These are phyloP conservation scores for Scolopax rusticola DNA, from an alignment of 2,797 vertebrate genomes.

Conservation along the genomic window DNA sequence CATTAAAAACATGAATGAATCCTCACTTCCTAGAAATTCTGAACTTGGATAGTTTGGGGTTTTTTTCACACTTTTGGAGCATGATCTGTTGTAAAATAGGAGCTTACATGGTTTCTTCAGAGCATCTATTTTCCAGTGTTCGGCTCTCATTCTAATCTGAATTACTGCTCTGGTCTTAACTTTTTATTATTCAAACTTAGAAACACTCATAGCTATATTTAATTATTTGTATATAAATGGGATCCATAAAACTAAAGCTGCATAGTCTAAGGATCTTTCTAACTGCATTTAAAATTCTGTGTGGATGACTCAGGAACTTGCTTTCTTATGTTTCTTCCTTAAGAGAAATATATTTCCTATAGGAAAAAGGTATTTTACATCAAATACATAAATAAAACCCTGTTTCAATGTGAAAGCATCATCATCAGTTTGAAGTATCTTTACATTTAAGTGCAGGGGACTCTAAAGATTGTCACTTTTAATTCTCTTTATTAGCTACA, in stretches of 20 bases:
- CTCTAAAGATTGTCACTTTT: background rate
- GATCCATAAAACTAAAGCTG: background rate
- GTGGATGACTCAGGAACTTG: accelerated
- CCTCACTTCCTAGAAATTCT: background rate
- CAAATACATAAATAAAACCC: background rate
- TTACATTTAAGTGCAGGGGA: background rate
- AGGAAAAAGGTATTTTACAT: background rate
- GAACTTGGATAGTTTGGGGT: background rate
- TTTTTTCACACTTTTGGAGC: background rate
- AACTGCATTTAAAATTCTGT: background rate
- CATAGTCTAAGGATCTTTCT: background rate
- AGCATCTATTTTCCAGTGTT: accelerated
- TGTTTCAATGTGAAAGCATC: background rate
- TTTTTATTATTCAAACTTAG: background rate
- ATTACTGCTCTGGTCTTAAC: background rate
- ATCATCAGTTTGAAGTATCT: background rate
- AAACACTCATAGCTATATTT: background rate
- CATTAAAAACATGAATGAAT: background rate
- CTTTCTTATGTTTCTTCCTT: background rate
- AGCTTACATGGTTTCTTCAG: background rate
- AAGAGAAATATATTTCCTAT: background rate
- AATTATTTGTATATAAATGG: background rate
- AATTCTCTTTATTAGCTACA: background rate
- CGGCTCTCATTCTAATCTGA: background rate
- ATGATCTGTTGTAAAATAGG: background rate